A percentile compares a stretch with the other conserved stretches of the same genome.
phyloP scores from a whole-genome alignment of 2,797 vertebrate genomes.

The Anguilla obscura region DNA sequence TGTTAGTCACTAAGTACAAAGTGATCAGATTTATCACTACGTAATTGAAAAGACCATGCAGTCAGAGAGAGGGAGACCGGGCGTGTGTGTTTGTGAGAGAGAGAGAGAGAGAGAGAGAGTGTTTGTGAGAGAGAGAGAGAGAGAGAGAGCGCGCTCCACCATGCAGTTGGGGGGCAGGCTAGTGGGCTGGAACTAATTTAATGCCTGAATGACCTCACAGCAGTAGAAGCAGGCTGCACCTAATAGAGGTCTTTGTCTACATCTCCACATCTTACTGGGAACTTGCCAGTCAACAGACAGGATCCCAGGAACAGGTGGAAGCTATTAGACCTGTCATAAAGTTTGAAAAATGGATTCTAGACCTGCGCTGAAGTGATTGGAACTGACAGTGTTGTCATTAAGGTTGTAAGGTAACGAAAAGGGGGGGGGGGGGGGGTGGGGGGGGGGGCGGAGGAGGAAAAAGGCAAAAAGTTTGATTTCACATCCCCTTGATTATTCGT shows the following conservation, averaged over 20 bases:
- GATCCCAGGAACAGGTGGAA: constrained; percentile 89
- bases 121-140: constrained; percentile 8
- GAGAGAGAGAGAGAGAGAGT: neutral
- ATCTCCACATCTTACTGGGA: constrained; percentile 83
- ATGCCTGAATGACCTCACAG: constrained; percentile 89
- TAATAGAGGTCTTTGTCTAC: constrained; percentile 92
- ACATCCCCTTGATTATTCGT: constrained; percentile 80
- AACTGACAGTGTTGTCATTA: constrained; percentile 97
- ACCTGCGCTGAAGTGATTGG: constrained; percentile 86
- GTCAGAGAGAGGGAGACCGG: neutral
- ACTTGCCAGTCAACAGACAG: constrained; percentile 85
- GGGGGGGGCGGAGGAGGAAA: constrained; percentile 39
- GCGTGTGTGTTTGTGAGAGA: neutral
- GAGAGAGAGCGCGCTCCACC: constrained; percentile 20
- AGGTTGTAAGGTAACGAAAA: constrained; percentile 75
- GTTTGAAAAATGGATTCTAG: constrained; percentile 97
- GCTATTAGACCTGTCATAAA: constrained; percentile 98
- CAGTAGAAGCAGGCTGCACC: constrained; percentile 82
- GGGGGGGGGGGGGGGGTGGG: constrained; percentile 51
- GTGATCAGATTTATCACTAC: neutral
- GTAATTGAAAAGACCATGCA: neutral
- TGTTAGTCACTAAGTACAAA: constrained; percentile 2
- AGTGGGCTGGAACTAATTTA: constrained; percentile 96
- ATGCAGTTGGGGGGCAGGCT: constrained; percentile 52
- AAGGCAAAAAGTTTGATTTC: constrained; percentile 77